A percentile compares a stretch with the other conserved stretches of the same genome.
Evolutionary conservation across 1,140 invertebrate species (phyloP).

Genomic region (Cyclargus thomasi): DNA sequence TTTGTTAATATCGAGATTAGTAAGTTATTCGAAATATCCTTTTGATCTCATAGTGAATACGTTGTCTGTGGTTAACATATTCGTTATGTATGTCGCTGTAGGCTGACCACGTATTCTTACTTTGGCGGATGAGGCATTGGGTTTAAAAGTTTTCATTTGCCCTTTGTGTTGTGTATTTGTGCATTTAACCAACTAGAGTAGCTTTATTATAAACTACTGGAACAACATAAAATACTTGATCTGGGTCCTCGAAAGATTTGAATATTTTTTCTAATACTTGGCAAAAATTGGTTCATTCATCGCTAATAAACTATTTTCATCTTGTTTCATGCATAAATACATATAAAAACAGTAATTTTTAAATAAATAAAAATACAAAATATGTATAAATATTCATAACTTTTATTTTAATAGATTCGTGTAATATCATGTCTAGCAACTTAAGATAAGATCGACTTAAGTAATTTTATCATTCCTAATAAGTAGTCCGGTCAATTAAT

Average conservation of each 20-base stretch:
- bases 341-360: neutral
- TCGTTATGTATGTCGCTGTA: constrained; percentile 5
- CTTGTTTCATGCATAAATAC: too few species aligned
- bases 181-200: too few species aligned
- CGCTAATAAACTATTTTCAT: too few species aligned
- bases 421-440: neutral
- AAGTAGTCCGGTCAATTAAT: too few species aligned
- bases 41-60: neutral
- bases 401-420: neutral
- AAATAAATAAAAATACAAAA: neutral
- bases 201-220: too few species aligned
- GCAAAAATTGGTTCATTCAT: too few species aligned
- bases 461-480: neutral
- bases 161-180: too few species aligned
- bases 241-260: too few species aligned
- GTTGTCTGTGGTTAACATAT: neutral
- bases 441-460: neutral
- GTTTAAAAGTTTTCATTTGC: too few species aligned
- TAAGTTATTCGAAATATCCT: neutral
- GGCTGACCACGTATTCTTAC: neutral
- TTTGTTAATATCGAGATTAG: neutral
- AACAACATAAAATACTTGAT: too few species aligned
- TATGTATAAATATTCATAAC: neutral
- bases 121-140: neutral
- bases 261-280: too few species aligned